Percentiles rank a stretch among this genome's conserved stretches.
These are phyloP conservation scores for Anguilla japonica DNA, from an alignment of 2,113 vertebrate genomes.

Conservation along the genomic window DNA sequence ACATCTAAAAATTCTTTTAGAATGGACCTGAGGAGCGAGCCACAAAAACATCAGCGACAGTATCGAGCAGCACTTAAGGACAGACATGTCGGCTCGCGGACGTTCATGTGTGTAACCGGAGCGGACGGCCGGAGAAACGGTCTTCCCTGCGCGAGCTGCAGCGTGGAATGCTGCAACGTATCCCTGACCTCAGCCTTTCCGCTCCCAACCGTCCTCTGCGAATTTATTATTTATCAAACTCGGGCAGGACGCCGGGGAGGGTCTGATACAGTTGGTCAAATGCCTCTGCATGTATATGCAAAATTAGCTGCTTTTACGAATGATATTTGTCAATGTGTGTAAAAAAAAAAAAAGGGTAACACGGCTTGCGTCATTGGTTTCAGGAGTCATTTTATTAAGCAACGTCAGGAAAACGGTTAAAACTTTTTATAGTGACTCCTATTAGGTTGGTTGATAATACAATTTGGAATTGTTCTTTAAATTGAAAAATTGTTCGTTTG, in stretches of 20 bases:
- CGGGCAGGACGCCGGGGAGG: background rate
- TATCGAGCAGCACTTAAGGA: slow-evolving; percentile 33
- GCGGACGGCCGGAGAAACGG: slow-evolving; percentile 13
- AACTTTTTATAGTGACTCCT: background rate
- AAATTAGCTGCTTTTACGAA: background rate
- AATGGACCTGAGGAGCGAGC: slow-evolving; percentile 43
- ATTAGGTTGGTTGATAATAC: background rate
- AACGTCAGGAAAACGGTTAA: background rate
- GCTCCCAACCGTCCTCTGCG: slow-evolving; percentile 56
- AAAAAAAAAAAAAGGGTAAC: background rate
- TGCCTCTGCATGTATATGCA: background rate
- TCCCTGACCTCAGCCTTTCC: slow-evolving; percentile 73
- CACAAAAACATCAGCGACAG: slow-evolving; percentile 48
- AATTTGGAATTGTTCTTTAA: background rate
- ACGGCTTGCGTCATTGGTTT: background rate
- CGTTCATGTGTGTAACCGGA: slow-evolving; percentile 10
- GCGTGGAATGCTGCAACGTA: slow-evolving; percentile 54
- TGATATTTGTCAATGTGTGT: background rate
- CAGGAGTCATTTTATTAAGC: background rate
- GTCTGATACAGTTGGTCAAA: slow-evolving; percentile 4
- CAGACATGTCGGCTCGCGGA: slow-evolving; percentile 57
- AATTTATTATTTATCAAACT: slow-evolving; percentile 52
- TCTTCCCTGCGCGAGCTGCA: slow-evolving; percentile 36
- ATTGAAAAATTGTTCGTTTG: no score
- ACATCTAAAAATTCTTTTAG: slow-evolving; percentile 77